Evolutionary conservation across 2,797 vertebrate genomes (phyloP), one percentile per base, ranked within the genome.

Genomic region (Cichlasoma orientale): DNA sequence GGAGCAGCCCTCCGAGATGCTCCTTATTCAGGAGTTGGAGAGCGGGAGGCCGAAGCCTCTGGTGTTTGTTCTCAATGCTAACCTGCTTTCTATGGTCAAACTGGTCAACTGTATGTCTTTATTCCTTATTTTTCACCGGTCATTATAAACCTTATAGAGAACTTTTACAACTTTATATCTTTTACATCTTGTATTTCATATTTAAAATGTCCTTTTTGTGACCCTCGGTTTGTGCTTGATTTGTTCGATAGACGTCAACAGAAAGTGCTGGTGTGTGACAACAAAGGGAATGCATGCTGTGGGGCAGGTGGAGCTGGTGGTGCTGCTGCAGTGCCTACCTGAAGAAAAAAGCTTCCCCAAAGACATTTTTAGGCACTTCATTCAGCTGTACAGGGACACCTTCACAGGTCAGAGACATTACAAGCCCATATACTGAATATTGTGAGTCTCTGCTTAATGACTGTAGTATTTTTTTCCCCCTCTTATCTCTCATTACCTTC

Each of bases 41-140:
- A 97, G 97, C 56, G 96, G 97, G 79, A 95, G 97, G 57, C 96
- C 97, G 47, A 98, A 97, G 70, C 97, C 98, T 36, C 95, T 99
- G 88, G 98, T 99, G 54, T 99, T 99, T 93, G 98, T 99, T 89
- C 97, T 99, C 92, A 99, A 99, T 79, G 98, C 98, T 86, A 99
- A 99, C 94, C 96, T 99, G 82, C 96, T 99, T 72, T 97, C 97
- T 83, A 98, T 99, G 97, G 98, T 99, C 93, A 99, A 99, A 95
- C 95, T 99, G 87, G 98, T 99, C 88, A 99, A 99, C 93, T 99
- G 98, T 99, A 89, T 6, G 94, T 91, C 58, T 78, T 13, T 63
- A 10, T 77, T 29, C 53, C 19, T 47, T 73, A 12, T 7, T 33
- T 70, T 71, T 36, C 9, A 53, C 33, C 19, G 2, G 71, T 41